Evolutionary conservation across 2,888 invertebrate species (phyloP).

Genomic region (Metacarcinus magister): DNA sequence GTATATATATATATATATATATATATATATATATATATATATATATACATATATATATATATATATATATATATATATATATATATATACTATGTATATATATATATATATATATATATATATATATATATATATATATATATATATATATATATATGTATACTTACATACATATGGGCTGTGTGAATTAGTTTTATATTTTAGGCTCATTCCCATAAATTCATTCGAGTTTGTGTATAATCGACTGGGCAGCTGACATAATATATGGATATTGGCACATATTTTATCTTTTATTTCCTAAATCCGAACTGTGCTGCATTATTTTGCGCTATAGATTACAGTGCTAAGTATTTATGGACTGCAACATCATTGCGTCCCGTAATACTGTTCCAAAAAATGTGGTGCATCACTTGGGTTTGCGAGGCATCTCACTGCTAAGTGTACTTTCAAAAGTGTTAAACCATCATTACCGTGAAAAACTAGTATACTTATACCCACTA

Average conservation of each 20-base stretch:
- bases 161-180: neutral
- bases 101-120: slow-evolving; percentile 47
- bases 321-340: neutral
- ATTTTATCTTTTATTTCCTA: neutral
- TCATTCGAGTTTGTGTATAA: neutral
- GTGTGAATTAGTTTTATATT: neutral
- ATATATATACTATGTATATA: too few relatives aligned
- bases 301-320: neutral
- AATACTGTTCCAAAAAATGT: neutral
- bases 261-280: neutral
- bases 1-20: too few relatives aligned
- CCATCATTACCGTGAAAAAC: neutral
- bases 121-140: slow-evolving; percentile 49
- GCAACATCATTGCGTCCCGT: neutral
- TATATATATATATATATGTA: neutral
- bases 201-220: neutral
- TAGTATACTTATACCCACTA: neutral
- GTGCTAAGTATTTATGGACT: neutral
- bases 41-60: neutral
- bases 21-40: too few relatives aligned
- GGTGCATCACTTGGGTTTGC: neutral
- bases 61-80: neutral
- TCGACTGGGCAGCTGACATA: neutral
- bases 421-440: neutral
- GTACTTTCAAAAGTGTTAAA: neutral